A percentile compares a stretch with the other conserved stretches of the same genome.
Evolutionary conservation across 2,888 invertebrate species (phyloP).

Genomic region (Temnothorax unifasciatus): DNA sequence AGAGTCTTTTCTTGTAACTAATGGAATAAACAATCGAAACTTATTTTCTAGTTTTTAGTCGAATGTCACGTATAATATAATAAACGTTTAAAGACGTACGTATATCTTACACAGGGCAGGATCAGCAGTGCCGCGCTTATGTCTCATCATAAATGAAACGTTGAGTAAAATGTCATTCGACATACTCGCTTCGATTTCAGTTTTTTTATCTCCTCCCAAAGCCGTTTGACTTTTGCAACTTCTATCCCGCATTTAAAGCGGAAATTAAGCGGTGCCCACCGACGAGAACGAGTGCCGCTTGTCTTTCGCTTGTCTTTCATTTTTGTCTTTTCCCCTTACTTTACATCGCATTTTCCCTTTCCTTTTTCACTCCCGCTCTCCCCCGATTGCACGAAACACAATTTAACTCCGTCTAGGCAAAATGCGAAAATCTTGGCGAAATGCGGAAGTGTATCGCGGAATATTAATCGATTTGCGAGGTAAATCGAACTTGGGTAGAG

Average conservation of each 20-base stretch:
- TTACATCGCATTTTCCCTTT: constrained; percentile 35
- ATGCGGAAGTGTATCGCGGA: constrained; percentile 11
- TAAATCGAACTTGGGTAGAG: constrained; percentile 16
- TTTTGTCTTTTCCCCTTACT: constrained; percentile 16
- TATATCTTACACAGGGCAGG: not conserved
- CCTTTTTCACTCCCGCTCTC: constrained; percentile 24
- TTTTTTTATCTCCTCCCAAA: constrained; percentile 60
- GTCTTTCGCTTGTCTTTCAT: constrained; percentile 12
- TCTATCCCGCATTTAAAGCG: constrained; percentile 71
- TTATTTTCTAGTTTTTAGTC: not conserved
- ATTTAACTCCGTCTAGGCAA: constrained; percentile 60
- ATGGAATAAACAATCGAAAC: not conserved
- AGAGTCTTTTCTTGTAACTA: not conserved
- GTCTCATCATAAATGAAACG: constrained; percentile 35
- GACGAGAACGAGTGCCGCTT: constrained; percentile 26
- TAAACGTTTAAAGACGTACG: not conserved
- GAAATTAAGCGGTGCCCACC: constrained; percentile 69
- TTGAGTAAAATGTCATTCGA: constrained; percentile 29
- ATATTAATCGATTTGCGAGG: constrained; percentile 34
- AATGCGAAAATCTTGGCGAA: constrained; percentile 41
- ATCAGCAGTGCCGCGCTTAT: not conserved
- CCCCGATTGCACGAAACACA: constrained; percentile 62
- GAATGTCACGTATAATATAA: not conserved
- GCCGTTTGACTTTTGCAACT: constrained; percentile 50
- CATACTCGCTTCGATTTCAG: constrained; percentile 66